Evolutionary conservation across 2,888 invertebrate genomes (phyloP).

Genomic region (Melikaiella ostensackeni): DNA sequence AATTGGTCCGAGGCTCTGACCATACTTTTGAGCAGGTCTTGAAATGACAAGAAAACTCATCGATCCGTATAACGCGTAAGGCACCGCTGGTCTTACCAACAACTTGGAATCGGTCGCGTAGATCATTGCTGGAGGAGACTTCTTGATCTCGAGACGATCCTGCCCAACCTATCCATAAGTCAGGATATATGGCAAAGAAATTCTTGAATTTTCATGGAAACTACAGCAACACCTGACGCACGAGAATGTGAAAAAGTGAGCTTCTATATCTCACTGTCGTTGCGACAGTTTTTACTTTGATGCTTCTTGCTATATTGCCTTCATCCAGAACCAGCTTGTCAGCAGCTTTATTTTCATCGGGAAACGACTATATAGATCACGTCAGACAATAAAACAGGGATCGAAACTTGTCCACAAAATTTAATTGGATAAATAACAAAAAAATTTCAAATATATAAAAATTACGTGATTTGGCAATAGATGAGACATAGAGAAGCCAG

Average conservation of each 20-base stretch:
- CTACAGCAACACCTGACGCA: slow-evolving; percentile 33
- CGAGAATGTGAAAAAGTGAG: slow-evolving; percentile 34
- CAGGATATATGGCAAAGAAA: slow-evolving; percentile 39
- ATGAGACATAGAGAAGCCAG: too few species aligned
- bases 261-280: slow-evolving; percentile 38
- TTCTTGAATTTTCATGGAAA: slow-evolving; percentile 48
- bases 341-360: slow-evolving; percentile 36
- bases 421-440: slow-evolving; percentile 5
- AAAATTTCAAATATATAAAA: background rate
- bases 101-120: slow-evolving; percentile 38
- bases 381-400: slow-evolving; percentile 3
- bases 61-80: slow-evolving; percentile 33
- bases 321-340: slow-evolving; percentile 37
- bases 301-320: slow-evolving; percentile 31
- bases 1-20: slow-evolving; percentile 36
- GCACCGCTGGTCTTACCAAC: slow-evolving; percentile 38
- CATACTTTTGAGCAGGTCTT: slow-evolving; percentile 33
- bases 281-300: slow-evolving; percentile 15
- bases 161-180: slow-evolving; percentile 18
- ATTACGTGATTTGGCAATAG: too few species aligned
- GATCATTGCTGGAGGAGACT: slow-evolving; percentile 36
- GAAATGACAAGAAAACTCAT: slow-evolving; percentile 40
- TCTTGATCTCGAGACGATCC: slow-evolving; percentile 31
- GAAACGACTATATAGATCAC: slow-evolving; percentile 38
- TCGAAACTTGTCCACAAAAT: background rate